phyloP scores from a whole-genome alignment of 23 tunicate genomes.

The Styela clava region DNA sequence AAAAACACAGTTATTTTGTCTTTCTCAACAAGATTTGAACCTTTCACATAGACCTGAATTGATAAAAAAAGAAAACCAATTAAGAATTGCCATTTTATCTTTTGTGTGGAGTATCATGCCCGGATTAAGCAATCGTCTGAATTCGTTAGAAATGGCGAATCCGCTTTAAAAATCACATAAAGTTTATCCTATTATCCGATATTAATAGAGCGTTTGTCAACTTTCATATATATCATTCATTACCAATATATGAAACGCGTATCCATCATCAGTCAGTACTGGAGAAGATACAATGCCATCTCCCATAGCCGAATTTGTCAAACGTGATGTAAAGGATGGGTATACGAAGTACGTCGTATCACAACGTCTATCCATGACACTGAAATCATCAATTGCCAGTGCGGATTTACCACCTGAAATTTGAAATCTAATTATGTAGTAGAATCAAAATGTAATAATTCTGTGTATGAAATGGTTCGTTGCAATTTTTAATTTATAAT shows the following conservation, averaged over 20 bases:
- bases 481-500: too few relatives aligned
- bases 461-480: too few relatives aligned
- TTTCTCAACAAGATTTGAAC: constrained; percentile 32
- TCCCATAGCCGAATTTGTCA: not conserved
- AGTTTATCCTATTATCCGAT: too few relatives aligned
- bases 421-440: too few relatives aligned
- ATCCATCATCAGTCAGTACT: not conserved
- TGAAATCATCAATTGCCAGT: constrained; percentile 85
- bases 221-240: not conserved
- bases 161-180: too few relatives aligned
- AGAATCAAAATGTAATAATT: not conserved
- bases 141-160: too few relatives aligned
- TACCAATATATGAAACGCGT: not conserved
- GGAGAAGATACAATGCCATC: not conserved
- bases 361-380: constrained; percentile 73
- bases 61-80: too few relatives aligned
- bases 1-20: constrained; percentile 58
- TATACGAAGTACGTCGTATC: constrained; percentile 60
- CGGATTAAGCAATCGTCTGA: too few relatives aligned
- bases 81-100: too few relatives aligned
- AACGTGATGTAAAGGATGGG: constrained; percentile 20
- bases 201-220: too few relatives aligned
- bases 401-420: constrained; percentile 37
- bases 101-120: too few relatives aligned
- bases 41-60: constrained; percentile 65